Evolutionary conservation across 2,113 vertebrate genomes (phyloP), one percentile per base, ranked within the genome.

Genomic region (Cairina moschata): DNA sequence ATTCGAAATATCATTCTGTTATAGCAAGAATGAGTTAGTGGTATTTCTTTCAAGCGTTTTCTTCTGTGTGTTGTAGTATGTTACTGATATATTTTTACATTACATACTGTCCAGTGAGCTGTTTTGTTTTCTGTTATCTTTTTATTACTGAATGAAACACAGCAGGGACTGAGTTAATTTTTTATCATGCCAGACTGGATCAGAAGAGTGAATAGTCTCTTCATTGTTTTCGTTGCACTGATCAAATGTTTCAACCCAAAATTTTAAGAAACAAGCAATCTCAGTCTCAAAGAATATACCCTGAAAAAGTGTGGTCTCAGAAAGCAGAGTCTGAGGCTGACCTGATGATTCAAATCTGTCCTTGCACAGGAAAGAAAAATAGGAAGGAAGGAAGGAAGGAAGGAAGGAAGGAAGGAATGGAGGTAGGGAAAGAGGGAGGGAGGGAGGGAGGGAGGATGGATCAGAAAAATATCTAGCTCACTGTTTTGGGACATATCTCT

Each of bases 1-100:
- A 60, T 92, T 75, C 86, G 83, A 93, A 89, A 81, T 36, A 86
- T 23, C 91, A 54, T 81, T 92, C 90, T 88, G 23, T 44, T 86
- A 58, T 21, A 15, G 50, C 23, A 79, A 60, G 36, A 86, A 88
- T 66, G 85, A 93, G 65, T 88, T 92, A 92, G 36, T 83, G n/a
- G 26, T 46, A 63, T 68, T 92, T 80, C 68, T 94, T 83, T 94
- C 80, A 92, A 87, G 58, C 71, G 66, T 82, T 87, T 95, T 11
- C 28, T 69, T 69, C 34, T 91, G 18, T 88, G 23, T 12, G 1
- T 59, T 92, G 88, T 83, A 66, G 50, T 66, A 73, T 20, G 23
- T 18, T 82, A 21, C 42, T 28, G 34, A 82, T 82, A 32, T 79
- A 76, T 79, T 96, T 94, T 92, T 62, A 75, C n/a, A 32, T 58